Percentiles rank a stretch among this genome's conserved stretches.
These are phyloP conservation scores for Siniperca scherzeri DNA, from an alignment of 2,797 vertebrate species.

Conservation along the genomic window DNA sequence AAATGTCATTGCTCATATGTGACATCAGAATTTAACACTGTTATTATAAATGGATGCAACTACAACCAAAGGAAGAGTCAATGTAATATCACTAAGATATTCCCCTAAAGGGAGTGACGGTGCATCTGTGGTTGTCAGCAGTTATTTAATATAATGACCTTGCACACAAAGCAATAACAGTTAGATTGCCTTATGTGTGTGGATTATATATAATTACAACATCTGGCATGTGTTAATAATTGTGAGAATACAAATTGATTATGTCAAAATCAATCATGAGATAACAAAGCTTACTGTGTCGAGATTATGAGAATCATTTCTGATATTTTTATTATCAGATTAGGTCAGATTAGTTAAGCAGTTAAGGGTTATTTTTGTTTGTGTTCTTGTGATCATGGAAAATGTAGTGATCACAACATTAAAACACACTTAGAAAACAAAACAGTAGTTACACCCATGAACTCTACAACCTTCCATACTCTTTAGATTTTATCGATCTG, in stretches of 20 bases:
- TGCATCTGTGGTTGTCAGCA: constrained; percentile 8
- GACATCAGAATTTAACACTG: not conserved
- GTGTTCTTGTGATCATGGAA: constrained; percentile 8
- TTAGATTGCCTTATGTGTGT: not conserved
- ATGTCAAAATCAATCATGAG: not conserved
- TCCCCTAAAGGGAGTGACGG: not conserved
- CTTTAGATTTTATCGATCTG: constrained; percentile 3
- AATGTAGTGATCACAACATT: constrained; percentile 3
- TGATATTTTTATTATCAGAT: not conserved
- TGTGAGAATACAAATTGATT: constrained; percentile 1
- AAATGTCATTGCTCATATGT: constrained; percentile 15
- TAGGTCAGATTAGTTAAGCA: not conserved
- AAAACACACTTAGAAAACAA: not conserved
- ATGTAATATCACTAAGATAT: not conserved
- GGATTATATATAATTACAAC: not conserved
- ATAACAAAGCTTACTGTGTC: not conserved
- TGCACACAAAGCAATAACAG: constrained; percentile 10
- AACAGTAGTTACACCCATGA: not conserved
- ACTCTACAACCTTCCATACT: constrained; percentile 27
- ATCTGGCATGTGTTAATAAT: not conserved
- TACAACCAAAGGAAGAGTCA: constrained; percentile 19
- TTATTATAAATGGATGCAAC: constrained; percentile 9
- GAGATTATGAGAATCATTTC: constrained; percentile 1
- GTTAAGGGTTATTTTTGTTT: constrained; percentile 6
- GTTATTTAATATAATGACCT: not conserved